Percentiles rank a stretch among this genome's conserved stretches.
Conservation (phyloP, 2,797 vertebrate genomes). For the Microctenopoma steveboyesi region DNA sequence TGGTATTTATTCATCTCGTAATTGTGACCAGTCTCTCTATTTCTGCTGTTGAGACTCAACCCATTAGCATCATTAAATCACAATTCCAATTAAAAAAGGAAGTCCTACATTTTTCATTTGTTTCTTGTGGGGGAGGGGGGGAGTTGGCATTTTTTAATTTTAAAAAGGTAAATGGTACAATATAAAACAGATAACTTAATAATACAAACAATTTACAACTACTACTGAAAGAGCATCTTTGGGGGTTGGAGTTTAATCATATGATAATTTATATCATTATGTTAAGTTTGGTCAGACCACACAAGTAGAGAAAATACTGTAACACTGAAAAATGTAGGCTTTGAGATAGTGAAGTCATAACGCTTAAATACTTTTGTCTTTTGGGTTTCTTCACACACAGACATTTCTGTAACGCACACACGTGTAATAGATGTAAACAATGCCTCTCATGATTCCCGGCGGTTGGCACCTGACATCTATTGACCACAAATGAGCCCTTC, state of each 20-base stretch:
- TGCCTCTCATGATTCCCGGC: constrained; percentile 42
- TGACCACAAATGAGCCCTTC: constrained; percentile 42
- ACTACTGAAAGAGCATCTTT: background rate
- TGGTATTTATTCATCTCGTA: too few species aligned
- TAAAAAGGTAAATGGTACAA: too few species aligned
- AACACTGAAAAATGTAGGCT: background rate
- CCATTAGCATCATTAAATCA: too few species aligned
- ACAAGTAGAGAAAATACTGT: background rate
- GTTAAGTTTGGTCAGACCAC: background rate
- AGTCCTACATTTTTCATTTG: too few species aligned
- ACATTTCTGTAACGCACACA: constrained; percentile 15
- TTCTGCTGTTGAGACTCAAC: too few species aligned
- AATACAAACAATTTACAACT: background rate
- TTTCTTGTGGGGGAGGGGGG: too few species aligned
- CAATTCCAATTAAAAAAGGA: too few species aligned
- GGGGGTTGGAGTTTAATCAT: background rate
- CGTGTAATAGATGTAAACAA: constrained; percentile 30
- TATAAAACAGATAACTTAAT: too few species aligned
- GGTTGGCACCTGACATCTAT: constrained; percentile 15
- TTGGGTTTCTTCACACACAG: constrained; percentile 33
- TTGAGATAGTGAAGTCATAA: constrained; percentile 8
- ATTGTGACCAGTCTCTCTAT: too few species aligned
- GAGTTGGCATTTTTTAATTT: too few species aligned
- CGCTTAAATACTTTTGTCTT: constrained; percentile 41
- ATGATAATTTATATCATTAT: background rate